Evolutionary conservation across 2,888 invertebrate genomes (phyloP), one percentile per base, ranked within the genome.

Genomic region (Melangyna quadrimaculata): DNA sequence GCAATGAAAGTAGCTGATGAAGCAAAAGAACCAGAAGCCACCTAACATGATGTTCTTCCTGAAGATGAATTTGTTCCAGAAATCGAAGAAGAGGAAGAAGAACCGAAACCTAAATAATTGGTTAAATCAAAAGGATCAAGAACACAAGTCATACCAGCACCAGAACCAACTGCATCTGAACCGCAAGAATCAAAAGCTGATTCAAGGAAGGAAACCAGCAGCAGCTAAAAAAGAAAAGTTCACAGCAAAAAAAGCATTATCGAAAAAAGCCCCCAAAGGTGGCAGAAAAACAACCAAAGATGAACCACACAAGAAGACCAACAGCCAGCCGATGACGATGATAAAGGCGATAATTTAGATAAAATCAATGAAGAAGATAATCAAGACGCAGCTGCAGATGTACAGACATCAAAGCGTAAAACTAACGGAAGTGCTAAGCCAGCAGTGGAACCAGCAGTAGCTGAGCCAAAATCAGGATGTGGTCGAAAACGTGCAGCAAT

Each of bases 401-500:
- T 48, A 35, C 70, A 77, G 24, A 22, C 45, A 53, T 10, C 75
- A 37, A 71, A 78, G 48, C 48, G 14, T 22, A 80, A 81, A 48
- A 51, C 48, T 10, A 81, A 86, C 12, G 86, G 86, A 51, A 73
- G 22, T 55, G 69, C 37, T 2, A 61, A 72, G 5, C 27, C 61
- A n/a, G 69, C 61, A 63, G 43, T 27, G n/a, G 81, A 61, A 27
- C 48, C 67, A 77, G 86, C 17, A 5, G 9, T 45, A 73, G 75
- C 61, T 22, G 81, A 74, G 17, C 80, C 82, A 57, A 86, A 74
- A 43, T 22, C 29, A 40, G 71, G 51, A 37, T 89, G 90, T 9
- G 87, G 89, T 27, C 89, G 90, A 10, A 91, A 91, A 77, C 90
- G 90, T 59, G 87, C 80, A 74, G 53, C 17, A 4, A 19, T 87